Conservation (phyloP, 2,888 invertebrate species). For the Meteorus cinctellus region DNA sequence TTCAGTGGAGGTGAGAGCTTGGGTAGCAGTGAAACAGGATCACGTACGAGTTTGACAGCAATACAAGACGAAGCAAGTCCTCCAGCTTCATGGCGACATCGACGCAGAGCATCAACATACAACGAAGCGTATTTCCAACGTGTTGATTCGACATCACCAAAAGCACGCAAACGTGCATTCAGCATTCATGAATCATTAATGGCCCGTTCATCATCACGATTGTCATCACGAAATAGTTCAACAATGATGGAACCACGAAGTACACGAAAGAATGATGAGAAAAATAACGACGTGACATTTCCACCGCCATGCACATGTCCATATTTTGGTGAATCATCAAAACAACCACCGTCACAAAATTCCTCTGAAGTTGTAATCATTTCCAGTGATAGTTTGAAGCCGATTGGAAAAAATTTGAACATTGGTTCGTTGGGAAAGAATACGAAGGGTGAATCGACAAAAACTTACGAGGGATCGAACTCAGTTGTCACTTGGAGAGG, state of each 20-base stretch:
- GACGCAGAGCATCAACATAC: constrained; percentile 74
- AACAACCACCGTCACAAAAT: constrained; percentile 72
- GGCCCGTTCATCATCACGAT: constrained; percentile 47
- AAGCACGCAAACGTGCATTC: constrained; percentile 73
- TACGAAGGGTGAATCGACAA: constrained; percentile 73
- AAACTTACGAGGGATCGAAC: constrained; percentile 71
- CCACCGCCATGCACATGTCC: constrained; percentile 88
- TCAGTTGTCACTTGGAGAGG: constrained; percentile 83
- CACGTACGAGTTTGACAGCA: constrained; percentile 60
- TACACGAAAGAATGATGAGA: constrained; percentile 70
- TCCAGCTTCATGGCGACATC: constrained; percentile 59
- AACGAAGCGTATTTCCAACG: constrained; percentile 73
- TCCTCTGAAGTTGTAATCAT: constrained; percentile 76
- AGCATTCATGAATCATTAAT: constrained; percentile 74
- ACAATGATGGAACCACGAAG: constrained; percentile 50
- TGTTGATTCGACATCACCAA: constrained; percentile 70
- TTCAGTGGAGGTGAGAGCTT: constrained; percentile 61
- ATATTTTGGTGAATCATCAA: constrained; percentile 83
- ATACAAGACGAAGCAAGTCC: constrained; percentile 56
- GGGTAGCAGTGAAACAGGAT: constrained; percentile 60
- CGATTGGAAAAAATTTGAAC: constrained; percentile 53
- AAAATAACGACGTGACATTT: constrained; percentile 75
- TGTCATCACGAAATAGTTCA: constrained; percentile 46
- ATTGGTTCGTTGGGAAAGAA: constrained; percentile 51
- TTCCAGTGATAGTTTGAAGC: constrained; percentile 75